A percentile compares a stretch with the other conserved stretches of the same genome.
Conservation (phyloP, 2,888 invertebrate genomes). For the Ischnura elegans region DNA sequence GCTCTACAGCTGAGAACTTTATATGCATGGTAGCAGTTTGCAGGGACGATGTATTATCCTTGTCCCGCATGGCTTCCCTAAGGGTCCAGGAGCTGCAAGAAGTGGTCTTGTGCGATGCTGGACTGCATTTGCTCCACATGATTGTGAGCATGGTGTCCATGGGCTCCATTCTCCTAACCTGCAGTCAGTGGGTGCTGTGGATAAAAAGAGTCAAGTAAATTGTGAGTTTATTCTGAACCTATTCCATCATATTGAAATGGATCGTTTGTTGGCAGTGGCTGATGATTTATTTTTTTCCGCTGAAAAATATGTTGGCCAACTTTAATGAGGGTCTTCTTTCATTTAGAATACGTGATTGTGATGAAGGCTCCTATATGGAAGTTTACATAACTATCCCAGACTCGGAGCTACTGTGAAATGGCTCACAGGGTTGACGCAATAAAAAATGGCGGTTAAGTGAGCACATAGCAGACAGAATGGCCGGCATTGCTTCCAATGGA, state of each 20-base stretch:
- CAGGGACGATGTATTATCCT: conserved; percentile 77
- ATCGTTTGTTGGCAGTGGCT: no score
- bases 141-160: conserved; percentile 75
- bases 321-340: no score
- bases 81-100: conserved; percentile 75
- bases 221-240: background rate
- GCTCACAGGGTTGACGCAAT: no score
- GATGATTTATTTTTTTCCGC: background rate
- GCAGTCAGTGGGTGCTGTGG: conserved; percentile 71
- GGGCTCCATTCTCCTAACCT: conserved; percentile 72
- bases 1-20: background rate
- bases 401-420: no score
- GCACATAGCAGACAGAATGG: no score
- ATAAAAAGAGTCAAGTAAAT: background rate
- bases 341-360: no score
- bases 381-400: no score
- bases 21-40: conserved; percentile 74
- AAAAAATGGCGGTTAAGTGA: no score
- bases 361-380: no score
- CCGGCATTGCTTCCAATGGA: no score
- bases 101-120: conserved; percentile 80
- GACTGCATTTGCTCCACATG: conserved; percentile 77
- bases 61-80: conserved; percentile 77
- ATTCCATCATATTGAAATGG: background rate
- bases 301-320: no score